These are phyloP conservation scores for Phaetusa simplex DNA, from an alignment of 2,113 vertebrate species.

Conservation along the genomic window DNA sequence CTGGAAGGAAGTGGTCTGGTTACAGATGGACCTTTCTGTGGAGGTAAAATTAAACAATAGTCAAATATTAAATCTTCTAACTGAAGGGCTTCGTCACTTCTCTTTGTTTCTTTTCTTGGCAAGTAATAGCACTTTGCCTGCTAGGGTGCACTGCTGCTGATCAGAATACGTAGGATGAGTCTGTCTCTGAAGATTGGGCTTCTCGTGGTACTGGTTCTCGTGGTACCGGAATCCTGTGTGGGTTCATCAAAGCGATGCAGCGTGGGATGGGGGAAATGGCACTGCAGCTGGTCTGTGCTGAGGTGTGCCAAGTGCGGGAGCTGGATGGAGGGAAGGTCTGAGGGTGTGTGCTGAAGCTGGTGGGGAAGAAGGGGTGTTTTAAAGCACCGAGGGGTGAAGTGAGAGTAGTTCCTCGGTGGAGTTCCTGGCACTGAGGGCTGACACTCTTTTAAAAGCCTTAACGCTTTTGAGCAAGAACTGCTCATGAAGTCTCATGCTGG, in stretches of 20 bases:
- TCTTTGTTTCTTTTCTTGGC: not conserved
- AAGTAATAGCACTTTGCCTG: not conserved
- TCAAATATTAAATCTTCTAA: not conserved
- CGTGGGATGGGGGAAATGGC: no score
- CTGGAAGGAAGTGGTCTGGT: not conserved
- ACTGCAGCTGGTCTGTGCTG: accelerated
- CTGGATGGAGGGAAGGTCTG: not conserved
- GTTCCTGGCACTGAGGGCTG: not conserved
- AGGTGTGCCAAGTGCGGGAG: not conserved
- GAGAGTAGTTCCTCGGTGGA: not conserved
- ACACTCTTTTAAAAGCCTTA: not conserved
- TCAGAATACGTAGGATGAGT: accelerated
- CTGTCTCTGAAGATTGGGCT: not conserved
- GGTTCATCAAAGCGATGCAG: not conserved
- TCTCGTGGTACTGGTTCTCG: accelerated
- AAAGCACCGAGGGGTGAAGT: not conserved
- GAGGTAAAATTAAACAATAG: not conserved
- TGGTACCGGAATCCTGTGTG: no score
- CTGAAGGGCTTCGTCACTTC: not conserved
- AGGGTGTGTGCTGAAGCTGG: not conserved
- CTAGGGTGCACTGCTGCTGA: not conserved
- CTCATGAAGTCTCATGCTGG: accelerated
- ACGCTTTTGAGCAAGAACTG: not conserved
- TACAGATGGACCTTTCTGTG: not conserved
- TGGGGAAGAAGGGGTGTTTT: not conserved